Evolutionary conservation across 2,797 vertebrate species (phyloP), one percentile per base, ranked within the genome.

Genomic region (Lithobates sylvaticus): DNA sequence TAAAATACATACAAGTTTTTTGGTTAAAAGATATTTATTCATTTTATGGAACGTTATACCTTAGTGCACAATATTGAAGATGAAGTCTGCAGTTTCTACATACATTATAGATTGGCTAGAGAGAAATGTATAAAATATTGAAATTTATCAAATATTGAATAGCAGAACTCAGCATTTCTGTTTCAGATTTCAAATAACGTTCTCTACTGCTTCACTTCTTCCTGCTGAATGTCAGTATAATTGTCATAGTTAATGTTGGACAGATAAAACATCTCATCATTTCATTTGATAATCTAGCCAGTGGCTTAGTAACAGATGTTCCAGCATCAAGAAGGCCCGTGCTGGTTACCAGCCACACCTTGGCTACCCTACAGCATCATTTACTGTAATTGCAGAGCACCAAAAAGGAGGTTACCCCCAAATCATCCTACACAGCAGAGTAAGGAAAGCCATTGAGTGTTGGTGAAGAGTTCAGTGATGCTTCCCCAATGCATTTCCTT

Each of bases 101-200:
- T 73, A 44, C 39, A 73, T 73, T 73, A 26, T 73, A 27, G 23
- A 73, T 42, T 42, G 36, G 10, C 36, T 36, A 42, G 34, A 26
- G 23, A 72, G 39, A 73, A 73, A 26, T 73, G 21, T 42, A 72
- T 72, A 72, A 72, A 42, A 73, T 73, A 73, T 73, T 42, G 39
- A 73, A 73, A 42, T 73, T 0, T 15, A 73, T 73, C 36, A 73
- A 73, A 73, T 73, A 73, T 73, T 73, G 39, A 73, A 34, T n/a
- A 73, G 39, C 36, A 44, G 36, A 44, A 42, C 18, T 44, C 71
- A 73, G 39, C n/a, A 44, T 34, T 73, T 73, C 71, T 73, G 10
- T 44, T n/a, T 44, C 3, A 73, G 21, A 73, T 42, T 73, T 73
- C 23, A 10, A 15, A 42, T 15, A 34, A 5, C 7, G 2, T 5